A percentile compares a stretch with the other conserved stretches of the same genome.
These are phyloP conservation scores for Periplaneta americana DNA, from an alignment of 1,140 invertebrate species.

Conservation along the genomic window DNA sequence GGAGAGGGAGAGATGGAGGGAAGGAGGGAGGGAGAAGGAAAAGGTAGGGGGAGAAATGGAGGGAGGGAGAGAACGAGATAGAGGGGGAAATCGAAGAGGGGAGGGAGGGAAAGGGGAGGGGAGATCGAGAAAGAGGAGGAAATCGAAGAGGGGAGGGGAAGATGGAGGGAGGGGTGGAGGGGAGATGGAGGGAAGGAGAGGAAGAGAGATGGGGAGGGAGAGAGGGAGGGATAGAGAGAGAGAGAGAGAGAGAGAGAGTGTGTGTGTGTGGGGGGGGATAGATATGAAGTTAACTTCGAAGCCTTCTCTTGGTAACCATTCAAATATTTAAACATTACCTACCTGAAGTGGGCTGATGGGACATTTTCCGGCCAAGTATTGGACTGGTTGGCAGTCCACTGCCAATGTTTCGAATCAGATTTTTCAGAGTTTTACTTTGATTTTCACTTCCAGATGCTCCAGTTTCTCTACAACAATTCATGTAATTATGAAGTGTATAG, in stretches of 20 bases:
- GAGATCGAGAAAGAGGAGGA: not conserved
- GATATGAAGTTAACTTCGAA: too few relatives aligned
- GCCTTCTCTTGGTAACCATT: too few relatives aligned
- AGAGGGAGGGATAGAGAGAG: too few relatives aligned
- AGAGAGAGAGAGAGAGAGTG: not conserved
- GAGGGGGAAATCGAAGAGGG: too few relatives aligned
- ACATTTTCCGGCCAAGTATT: constrained; percentile 59
- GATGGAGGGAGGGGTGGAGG: not conserved
- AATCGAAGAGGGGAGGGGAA: not conserved
- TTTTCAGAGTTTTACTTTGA: constrained; percentile 60
- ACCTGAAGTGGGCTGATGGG: not conserved
- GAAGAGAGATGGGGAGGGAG: not conserved
- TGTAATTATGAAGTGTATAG: too few relatives aligned
- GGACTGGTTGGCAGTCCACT: constrained; percentile 63
- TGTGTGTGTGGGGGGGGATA: too few relatives aligned
- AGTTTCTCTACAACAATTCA: constrained; percentile 40
- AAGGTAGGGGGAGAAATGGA: too few relatives aligned
- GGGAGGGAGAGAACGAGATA: too few relatives aligned
- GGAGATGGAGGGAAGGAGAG: not conserved
- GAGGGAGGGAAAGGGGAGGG: too few relatives aligned
- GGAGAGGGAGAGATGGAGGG: too few relatives aligned
- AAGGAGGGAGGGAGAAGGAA: too few relatives aligned
- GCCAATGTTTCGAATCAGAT: constrained; percentile 71
- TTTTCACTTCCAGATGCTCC: constrained; percentile 32
- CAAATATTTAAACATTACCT: too few relatives aligned